Base-by-base conservation (phyloP, 1,140 invertebrate species). In the Pinna nobilis region DNA sequence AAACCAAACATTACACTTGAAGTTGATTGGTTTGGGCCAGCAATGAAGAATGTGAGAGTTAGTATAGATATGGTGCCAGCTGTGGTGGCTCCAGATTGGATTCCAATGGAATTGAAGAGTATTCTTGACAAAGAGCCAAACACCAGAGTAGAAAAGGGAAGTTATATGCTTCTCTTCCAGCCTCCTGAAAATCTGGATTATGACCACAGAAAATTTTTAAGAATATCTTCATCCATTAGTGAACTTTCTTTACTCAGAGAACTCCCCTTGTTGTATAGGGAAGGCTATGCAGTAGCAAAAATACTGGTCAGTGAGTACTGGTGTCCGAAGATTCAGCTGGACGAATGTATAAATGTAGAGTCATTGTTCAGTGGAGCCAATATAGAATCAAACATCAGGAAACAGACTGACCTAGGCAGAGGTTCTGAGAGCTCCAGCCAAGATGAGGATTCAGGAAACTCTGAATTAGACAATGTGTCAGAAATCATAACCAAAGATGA, bases 41-140 rank as follows among this genome's bases (percentile, higher is more conserved):
- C 47, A 11, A 39, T 39, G 11, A 63, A 63, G 47, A 23, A 63
- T 18, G 5, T 63, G 11, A 44, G n/a, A 41, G 39, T 63, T 30
- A 63, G 60, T 28, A 15, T 63, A 15, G 60, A 63, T 30, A 63
- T 63, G 6, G 60, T 63, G 11, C 60, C 60, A 13, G 60, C 60
- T 18, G n/a, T 63, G 25, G 25, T 32, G 6, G 30, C 18, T 7
- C 18, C 20, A 13, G 37, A 23, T n/a, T 63, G 60, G 60, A 44
- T 25, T 32, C 60, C 60, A 28, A 7, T 44, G 9, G 39, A 44
- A 44, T 11, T 44, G 39, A 44, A 44, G n/a, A n/a, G n/a, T 44
- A 44, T 9, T 11, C 9, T 44, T 44, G 9, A 11, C 9, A 44
- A 44, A 44, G n/a, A 9, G n/a, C 39, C 39, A 44, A 9, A 44